Conservation (phyloP, 2,797 vertebrate species). For the Otolemur crassicaudatus region DNA sequence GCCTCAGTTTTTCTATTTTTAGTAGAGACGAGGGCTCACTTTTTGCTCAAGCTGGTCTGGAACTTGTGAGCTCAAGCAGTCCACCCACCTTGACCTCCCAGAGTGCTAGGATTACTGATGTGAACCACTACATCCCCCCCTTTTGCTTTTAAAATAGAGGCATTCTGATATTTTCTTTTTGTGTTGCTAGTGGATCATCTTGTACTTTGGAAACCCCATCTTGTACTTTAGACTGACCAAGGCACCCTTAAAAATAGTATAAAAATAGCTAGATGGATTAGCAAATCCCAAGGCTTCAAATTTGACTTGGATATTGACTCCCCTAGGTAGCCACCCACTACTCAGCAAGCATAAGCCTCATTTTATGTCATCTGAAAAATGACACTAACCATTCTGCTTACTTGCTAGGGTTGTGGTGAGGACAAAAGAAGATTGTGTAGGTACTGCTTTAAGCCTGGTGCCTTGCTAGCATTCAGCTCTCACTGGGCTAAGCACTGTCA, state of each 20-base stretch:
- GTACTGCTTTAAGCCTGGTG: background rate
- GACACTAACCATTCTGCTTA: background rate
- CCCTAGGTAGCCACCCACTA: background rate
- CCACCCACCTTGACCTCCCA: no score
- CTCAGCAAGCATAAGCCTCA: background rate
- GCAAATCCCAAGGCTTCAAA: background rate
- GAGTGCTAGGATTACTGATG: no score
- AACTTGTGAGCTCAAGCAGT: no score
- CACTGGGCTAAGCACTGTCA: background rate
- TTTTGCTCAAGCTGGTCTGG: no score
- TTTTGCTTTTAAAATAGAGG: background rate
- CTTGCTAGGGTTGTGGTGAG: background rate
- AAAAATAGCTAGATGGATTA: background rate
- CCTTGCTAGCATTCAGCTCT: background rate
- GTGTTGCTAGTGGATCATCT: background rate
- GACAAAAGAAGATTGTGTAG: background rate
- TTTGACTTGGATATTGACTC: background rate
- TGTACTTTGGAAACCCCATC: background rate
- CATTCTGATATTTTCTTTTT: background rate
- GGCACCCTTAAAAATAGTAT: background rate
- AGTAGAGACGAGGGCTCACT: no score
- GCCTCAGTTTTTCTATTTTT: no score
- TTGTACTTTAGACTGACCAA: background rate
- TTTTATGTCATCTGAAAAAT: background rate
- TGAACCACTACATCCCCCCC: no score